Evolutionary conservation across 2,113 vertebrate species (phyloP).

Genomic region (Edolisoma coerulescens): DNA sequence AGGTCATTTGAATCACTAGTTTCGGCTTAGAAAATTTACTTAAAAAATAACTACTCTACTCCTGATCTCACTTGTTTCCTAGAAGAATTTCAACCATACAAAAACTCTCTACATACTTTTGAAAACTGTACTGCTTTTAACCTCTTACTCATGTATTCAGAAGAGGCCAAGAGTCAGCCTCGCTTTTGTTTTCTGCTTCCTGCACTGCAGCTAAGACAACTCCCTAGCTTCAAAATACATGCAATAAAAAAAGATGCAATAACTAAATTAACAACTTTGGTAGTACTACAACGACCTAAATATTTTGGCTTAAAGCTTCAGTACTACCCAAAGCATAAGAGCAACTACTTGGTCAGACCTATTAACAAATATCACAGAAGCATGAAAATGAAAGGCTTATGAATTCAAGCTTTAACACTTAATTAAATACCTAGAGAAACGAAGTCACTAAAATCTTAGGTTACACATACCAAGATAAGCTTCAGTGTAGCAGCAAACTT

Average conservation of each 20-base stretch:
- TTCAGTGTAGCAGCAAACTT: background rate
- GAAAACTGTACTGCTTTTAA: background rate
- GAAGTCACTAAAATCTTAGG: background rate
- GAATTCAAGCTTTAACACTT: background rate
- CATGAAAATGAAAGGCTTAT: background rate
- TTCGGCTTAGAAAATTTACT: background rate
- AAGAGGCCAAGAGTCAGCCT: background rate
- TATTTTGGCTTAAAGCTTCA: background rate
- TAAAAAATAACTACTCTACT: background rate
- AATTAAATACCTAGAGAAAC: background rate
- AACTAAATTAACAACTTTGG: background rate
- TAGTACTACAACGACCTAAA: background rate
- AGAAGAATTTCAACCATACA: background rate
- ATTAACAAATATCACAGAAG: background rate
- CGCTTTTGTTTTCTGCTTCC: background rate
- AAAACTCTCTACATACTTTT: background rate
- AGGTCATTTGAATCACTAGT: background rate
- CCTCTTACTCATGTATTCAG: background rate
- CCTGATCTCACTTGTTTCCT: background rate
- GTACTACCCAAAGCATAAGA: background rate
- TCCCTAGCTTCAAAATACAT: background rate
- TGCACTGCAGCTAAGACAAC: background rate
- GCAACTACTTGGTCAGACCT: background rate
- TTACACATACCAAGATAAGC: background rate
- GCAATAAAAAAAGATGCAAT: background rate